phyloP scores from a whole-genome alignment of 2,797 vertebrate genomes.

The Coreius guichenoti region DNA sequence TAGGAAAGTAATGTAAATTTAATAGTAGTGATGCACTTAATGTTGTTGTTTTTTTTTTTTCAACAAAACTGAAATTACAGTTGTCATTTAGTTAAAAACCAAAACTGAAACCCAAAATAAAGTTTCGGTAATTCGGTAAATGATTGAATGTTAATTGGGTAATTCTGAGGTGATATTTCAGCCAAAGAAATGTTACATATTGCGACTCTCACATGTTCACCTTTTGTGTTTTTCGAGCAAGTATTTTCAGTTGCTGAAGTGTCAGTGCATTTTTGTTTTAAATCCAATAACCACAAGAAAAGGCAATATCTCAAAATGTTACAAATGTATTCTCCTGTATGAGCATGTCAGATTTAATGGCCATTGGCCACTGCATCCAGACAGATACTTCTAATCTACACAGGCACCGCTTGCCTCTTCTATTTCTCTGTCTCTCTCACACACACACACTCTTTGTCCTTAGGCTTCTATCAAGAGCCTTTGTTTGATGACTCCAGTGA shows the following conservation, averaged over 20 bases:
- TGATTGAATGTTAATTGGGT: neutral
- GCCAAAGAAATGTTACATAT: too few relatives aligned
- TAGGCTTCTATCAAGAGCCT: neutral
- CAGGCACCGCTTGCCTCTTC: neutral
- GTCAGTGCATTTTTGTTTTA: neutral
- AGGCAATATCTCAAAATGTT: neutral
- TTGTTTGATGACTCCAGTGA: slow-evolving; percentile 48
- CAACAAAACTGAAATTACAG: neutral
- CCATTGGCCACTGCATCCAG: neutral
- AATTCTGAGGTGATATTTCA: too few relatives aligned
- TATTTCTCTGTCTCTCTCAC: slow-evolving; percentile 1
- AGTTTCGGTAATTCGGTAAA: neutral
- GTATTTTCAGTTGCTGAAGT: neutral
- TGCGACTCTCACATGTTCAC: too few relatives aligned
- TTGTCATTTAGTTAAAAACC: neutral
- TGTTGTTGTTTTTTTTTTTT: neutral
- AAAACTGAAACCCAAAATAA: neutral
- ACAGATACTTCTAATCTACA: neutral
- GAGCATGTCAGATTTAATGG: neutral
- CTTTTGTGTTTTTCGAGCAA: too few relatives aligned
- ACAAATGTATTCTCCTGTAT: neutral
- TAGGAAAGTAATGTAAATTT: neutral
- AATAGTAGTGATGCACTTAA: neutral
- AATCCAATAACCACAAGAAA: neutral
- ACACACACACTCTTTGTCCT: neutral